Evolutionary conservation across 2,888 invertebrate genomes (phyloP).

Genomic region (Synergus itoensis): DNA sequence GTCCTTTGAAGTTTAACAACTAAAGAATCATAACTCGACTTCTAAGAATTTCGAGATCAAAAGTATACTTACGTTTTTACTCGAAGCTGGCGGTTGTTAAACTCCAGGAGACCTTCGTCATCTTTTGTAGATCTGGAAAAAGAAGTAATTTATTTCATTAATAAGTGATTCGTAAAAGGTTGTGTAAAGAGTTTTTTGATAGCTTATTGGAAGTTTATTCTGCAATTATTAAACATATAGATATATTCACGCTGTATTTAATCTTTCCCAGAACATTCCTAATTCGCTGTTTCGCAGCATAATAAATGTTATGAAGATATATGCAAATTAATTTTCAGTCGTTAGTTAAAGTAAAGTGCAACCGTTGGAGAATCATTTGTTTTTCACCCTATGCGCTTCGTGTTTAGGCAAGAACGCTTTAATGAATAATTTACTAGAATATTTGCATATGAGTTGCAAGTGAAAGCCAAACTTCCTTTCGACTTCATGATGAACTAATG

Average conservation of each 20-base stretch:
- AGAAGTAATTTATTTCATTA: background rate
- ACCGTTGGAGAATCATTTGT: conserved; percentile 12
- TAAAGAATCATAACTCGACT: background rate
- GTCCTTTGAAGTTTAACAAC: background rate
- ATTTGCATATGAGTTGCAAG: conserved; percentile 60
- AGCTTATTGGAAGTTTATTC: too few relatives aligned
- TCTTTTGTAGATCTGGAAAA: background rate
- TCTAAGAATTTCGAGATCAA: background rate
- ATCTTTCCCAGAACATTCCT: background rate
- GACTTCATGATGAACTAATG: conserved; percentile 54
- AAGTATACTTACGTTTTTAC: background rate
- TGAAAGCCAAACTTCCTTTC: conserved; percentile 61
- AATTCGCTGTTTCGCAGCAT: background rate
- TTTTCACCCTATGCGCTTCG: conserved; percentile 26
- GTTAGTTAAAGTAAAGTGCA: background rate
- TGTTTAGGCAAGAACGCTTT: conserved; percentile 42
- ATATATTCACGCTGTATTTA: background rate
- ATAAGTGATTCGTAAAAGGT: too few relatives aligned
- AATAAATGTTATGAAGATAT: background rate
- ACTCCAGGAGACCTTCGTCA: background rate
- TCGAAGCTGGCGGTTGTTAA: background rate
- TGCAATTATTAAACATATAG: too few relatives aligned
- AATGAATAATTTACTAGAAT: conserved; percentile 64
- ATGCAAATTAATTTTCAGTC: conserved; percentile 3
- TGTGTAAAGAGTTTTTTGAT: too few relatives aligned